Conservation (phyloP, 2,888 invertebrate genomes). For the Eulithis testata region DNA sequence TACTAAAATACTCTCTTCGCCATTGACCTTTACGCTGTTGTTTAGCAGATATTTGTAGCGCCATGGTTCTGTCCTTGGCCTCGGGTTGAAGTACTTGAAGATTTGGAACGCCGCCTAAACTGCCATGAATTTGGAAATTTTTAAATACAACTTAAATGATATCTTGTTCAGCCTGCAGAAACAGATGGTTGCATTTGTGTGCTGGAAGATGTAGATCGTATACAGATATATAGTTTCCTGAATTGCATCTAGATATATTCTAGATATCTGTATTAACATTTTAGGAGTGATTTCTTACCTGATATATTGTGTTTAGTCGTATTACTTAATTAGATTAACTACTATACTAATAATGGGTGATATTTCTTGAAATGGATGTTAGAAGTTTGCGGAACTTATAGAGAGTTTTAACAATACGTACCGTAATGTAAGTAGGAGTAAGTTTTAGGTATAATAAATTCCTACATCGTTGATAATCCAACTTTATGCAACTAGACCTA, state of each 20-base stretch:
- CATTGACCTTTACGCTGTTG: constrained; percentile 22
- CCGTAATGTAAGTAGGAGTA: neutral
- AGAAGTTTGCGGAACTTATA: neutral
- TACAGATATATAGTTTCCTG: neutral
- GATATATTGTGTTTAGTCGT: no score
- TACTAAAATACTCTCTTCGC: constrained; percentile 20
- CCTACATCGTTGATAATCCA: constrained; percentile 1
- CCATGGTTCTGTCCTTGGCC: constrained; percentile 28
- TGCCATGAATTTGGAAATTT: constrained; percentile 27
- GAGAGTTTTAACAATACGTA: constrained; percentile 5
- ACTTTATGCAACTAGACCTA: constrained; percentile 4
- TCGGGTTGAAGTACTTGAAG: constrained; percentile 1
- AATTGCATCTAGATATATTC: neutral
- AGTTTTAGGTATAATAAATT: constrained; percentile 1
- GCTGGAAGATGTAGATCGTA: constrained; percentile 8
- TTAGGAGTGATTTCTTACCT: no score
- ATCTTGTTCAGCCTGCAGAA: constrained; percentile 11
- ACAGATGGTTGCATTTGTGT: neutral
- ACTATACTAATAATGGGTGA: neutral
- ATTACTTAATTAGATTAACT: neutral
- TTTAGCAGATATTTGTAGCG: constrained; percentile 26
- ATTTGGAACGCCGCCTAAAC: constrained; percentile 27
- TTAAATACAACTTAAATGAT: constrained; percentile 24
- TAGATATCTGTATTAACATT: no score
- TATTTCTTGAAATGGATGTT: neutral